Evolutionary conservation across 2,888 invertebrate genomes (phyloP), one percentile per base, ranked within the genome.

Genomic region (Plebejus anna): DNA sequence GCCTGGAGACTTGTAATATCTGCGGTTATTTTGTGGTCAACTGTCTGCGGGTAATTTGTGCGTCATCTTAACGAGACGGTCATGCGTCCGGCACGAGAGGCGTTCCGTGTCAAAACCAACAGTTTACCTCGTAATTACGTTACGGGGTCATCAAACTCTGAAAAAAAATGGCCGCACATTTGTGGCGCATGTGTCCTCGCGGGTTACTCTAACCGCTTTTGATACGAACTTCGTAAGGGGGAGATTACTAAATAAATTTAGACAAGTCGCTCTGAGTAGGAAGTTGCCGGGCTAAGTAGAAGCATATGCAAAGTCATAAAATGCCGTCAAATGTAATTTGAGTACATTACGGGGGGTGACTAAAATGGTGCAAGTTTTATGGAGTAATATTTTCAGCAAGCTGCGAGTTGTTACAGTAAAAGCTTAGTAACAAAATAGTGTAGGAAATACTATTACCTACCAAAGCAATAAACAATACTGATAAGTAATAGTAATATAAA

Each of bases 81-180:
- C 82, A 82, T 81, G 83, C 79, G 81, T 80, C 77, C 76, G 75
- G 79, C 80, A 78, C 83, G 82, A 84, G 78, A 77, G 78, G 75
- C 77, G 78, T 79, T 66, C 32, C 80, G 76, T 78, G 75, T 66
- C 75, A 76, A 73, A 76, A 76, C 79, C 81, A 82, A 80, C 81
- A 82, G 86, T 87, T 87, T 85, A 83, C 83, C 84, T 85, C 84
- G 83, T 83, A 83, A 83, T 81, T 82, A 81, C 82, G 70, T 75
- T 36, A 22, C 22, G 70, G 47, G 76, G 38, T 76, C 76, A 59
- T 75, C 36, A 51, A 59, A 78, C 77, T 82, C 79, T 82, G 83
- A 82, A 87, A 89, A 89, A 89, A 90, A 88, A 88, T 86, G 84
- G 82, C 80, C 83, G 81, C 78, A 83, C 86, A 87, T 89, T 88